These are phyloP conservation scores for Merops nubicus DNA, from an alignment of 2,113 vertebrate species.

Conservation along the genomic window DNA sequence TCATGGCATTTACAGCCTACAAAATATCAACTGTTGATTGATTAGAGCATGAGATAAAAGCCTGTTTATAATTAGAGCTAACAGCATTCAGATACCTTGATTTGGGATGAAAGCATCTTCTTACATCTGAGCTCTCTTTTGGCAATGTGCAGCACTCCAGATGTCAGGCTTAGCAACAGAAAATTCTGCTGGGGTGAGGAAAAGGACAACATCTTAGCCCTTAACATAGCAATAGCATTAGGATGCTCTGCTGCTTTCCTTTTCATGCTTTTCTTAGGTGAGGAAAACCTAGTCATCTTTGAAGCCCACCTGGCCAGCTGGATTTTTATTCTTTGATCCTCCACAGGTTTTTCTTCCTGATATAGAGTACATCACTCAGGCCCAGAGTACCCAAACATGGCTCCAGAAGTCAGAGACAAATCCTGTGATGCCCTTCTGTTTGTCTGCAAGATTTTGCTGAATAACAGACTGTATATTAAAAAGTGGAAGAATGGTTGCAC, in stretches of 20 bases:
- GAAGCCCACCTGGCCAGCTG: not conserved
- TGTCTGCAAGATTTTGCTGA: not conserved
- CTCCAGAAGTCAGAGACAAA: not conserved
- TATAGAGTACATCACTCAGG: not conserved
- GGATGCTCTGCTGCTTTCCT: not conserved
- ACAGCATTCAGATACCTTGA: not conserved
- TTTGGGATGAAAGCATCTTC: not conserved
- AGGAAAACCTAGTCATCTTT: not conserved
- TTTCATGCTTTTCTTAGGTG: not conserved
- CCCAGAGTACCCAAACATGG: not conserved
- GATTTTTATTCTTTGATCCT: not conserved
- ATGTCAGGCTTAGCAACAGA: not conserved
- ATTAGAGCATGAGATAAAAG: not conserved
- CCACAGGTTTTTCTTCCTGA: not conserved
- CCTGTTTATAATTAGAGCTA: not conserved
- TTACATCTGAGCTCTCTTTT: not conserved
- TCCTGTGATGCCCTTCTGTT: not conserved
- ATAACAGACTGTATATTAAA: not conserved
- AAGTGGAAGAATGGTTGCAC: not conserved
- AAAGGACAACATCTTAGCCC: not conserved
- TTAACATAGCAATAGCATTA: not conserved
- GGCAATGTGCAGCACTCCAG: not conserved
- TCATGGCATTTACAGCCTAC: not conserved
- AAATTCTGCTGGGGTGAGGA: not conserved
- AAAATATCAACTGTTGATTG: not conserved